Conservation (phyloP, 2,797 vertebrate genomes). For the Aphelocoma californica region DNA sequence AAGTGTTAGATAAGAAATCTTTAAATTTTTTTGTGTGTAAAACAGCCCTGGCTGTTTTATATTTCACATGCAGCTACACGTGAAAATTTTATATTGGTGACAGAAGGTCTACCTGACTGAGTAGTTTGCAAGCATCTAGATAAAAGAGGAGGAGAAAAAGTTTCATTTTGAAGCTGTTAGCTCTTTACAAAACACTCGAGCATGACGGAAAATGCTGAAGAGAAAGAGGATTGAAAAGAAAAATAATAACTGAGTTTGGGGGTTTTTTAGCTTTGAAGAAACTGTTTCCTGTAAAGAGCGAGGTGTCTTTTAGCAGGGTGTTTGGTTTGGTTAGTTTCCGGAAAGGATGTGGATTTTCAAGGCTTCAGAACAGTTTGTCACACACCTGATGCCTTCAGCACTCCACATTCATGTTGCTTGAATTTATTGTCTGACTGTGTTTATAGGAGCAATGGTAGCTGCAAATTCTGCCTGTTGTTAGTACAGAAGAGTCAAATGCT, state of each 20-base stretch:
- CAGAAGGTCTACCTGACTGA: background rate
- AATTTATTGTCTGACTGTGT: background rate
- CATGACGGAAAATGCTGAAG: background rate
- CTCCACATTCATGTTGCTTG: accelerated
- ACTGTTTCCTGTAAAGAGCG: background rate
- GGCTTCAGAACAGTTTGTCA: background rate
- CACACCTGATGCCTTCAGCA: background rate
- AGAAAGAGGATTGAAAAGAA: background rate
- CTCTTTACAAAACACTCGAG: background rate
- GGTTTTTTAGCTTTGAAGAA: background rate
- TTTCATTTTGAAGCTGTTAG: background rate
- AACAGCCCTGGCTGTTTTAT: background rate
- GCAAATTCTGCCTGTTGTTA: background rate
- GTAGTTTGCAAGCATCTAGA: background rate
- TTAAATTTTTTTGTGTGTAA: no score
- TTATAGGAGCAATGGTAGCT: background rate
- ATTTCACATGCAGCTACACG: background rate
- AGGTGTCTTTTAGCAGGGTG: background rate
- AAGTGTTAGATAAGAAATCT: background rate
- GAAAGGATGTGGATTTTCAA: background rate
- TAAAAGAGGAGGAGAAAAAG: background rate
- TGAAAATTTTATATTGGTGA: background rate
- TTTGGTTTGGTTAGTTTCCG: background rate
- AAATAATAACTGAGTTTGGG: background rate
- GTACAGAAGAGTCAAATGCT: background rate